phyloP scores from a whole-genome alignment of 2,113 vertebrate genomes.

The Cepphus grylle region DNA sequence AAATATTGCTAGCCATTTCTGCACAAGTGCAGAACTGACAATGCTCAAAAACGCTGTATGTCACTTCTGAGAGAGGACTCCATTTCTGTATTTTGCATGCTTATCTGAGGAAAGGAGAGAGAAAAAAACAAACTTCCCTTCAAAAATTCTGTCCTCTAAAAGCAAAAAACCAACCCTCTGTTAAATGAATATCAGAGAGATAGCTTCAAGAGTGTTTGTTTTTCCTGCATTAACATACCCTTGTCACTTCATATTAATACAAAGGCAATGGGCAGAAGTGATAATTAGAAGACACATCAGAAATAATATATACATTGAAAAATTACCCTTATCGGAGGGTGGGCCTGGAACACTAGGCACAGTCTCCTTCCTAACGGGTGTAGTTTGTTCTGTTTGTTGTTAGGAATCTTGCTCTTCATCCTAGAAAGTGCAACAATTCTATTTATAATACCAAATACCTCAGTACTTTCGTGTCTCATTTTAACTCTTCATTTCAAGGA shows the following conservation, averaged over 20 bases:
- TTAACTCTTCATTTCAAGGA: not conserved
- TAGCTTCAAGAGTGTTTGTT: not conserved
- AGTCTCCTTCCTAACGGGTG: not conserved
- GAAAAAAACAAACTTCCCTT: not conserved
- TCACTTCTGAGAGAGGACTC: not conserved
- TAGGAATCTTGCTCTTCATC: not conserved
- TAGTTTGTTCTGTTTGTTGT: not conserved
- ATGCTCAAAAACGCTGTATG: not conserved
- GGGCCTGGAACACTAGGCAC: not conserved
- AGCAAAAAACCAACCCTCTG: not conserved
- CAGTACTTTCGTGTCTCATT: not conserved
- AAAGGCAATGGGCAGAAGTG: not conserved
- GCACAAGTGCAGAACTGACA: not conserved
- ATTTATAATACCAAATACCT: not conserved
- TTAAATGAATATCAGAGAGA: not conserved
- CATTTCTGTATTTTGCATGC: not conserved
- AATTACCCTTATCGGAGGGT: not conserved
- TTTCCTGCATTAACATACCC: not conserved
- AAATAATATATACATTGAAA: not conserved
- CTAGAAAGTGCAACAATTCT: not conserved
- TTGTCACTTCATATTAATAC: not conserved
- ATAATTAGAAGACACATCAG: not conserved
- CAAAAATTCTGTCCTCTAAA: not conserved
- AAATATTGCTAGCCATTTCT: not conserved
- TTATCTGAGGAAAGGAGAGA: not conserved